These are phyloP conservation scores for Poeciliopsis occidentalis DNA, from an alignment of 2,113 vertebrate species.

Conservation along the genomic window DNA sequence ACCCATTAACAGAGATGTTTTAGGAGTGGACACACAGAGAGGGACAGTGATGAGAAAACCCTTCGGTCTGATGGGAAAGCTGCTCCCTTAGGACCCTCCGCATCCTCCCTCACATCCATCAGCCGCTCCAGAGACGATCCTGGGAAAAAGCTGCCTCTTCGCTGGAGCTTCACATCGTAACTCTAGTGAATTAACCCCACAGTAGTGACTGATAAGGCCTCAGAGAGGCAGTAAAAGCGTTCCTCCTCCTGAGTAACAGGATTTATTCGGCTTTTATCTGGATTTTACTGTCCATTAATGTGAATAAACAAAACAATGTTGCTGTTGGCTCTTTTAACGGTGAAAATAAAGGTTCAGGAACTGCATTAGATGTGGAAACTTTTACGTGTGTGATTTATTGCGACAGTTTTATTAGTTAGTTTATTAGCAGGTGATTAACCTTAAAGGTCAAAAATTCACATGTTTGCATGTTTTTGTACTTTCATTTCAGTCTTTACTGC, in stretches of 20 bases:
- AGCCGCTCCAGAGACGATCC: constrained; percentile 6
- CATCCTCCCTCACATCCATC: constrained; percentile 22
- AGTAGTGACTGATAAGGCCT: not conserved
- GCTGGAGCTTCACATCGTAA: not conserved
- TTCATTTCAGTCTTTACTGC: too few relatives aligned
- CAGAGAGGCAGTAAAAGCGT: not conserved
- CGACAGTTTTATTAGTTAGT: not conserved
- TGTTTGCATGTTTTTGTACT: too few relatives aligned
- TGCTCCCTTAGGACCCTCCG: constrained; percentile 22
- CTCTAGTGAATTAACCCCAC: not conserved
- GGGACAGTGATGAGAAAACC: constrained; percentile 13
- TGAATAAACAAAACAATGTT: not conserved
- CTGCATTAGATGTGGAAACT: not conserved
- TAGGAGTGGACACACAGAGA: not conserved
- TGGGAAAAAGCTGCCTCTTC: constrained; percentile 1
- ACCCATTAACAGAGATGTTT: not conserved
- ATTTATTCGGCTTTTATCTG: constrained; percentile 4
- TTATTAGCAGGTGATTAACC: not conserved
- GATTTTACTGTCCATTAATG: not conserved
- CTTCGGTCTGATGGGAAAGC: constrained; percentile 31
- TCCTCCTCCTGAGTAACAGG: not conserved
- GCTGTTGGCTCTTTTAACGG: not conserved
- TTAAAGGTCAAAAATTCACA: not conserved
- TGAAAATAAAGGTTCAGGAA: too few relatives aligned
- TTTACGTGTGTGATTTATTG: not conserved